phyloP scores from a whole-genome alignment of 1,140 invertebrate genomes.

The Drosophila ohnishii region DNA sequence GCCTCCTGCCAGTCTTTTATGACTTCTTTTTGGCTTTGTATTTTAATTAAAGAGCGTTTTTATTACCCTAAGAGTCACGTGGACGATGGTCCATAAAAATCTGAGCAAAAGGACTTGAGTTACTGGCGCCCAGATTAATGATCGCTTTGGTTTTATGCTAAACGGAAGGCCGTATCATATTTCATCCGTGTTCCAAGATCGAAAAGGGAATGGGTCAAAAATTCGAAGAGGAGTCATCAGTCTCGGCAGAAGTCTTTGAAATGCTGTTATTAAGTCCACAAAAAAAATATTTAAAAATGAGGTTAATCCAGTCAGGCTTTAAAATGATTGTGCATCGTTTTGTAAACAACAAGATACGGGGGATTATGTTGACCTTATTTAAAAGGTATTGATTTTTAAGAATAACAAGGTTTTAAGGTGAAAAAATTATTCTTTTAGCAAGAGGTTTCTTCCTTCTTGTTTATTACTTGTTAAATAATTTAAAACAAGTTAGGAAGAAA shows the following conservation, averaged over 20 bases:
- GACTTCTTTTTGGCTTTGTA: slow-evolving; percentile 29
- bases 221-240: slow-evolving; percentile 10
- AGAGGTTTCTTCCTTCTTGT: too few species aligned
- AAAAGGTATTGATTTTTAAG: slow-evolving; percentile 1
- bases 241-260: slow-evolving; percentile 26
- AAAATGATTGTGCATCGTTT: slow-evolving; percentile 25
- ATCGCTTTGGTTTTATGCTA: slow-evolving; percentile 24
- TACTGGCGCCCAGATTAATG: slow-evolving; percentile 38
- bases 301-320: slow-evolving; percentile 34
- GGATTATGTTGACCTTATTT: slow-evolving; percentile 4
- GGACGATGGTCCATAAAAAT: slow-evolving; percentile 29
- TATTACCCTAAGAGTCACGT: slow-evolving; percentile 46
- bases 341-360: background rate
- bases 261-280: slow-evolving; percentile 24
- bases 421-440: background rate
- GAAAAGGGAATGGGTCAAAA: background rate
- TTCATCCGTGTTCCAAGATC: slow-evolving; percentile 13
- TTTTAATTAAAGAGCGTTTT: slow-evolving; percentile 45
- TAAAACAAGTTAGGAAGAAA: background rate
- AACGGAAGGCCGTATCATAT: slow-evolving; percentile 40
- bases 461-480: background rate
- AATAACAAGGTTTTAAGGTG: background rate
- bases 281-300: slow-evolving; percentile 8
- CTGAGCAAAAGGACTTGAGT: slow-evolving; percentile 30
- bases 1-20: slow-evolving; percentile 29